Evolutionary conservation across 2,113 vertebrate species (phyloP).

Genomic region (Chamaea fasciata): DNA sequence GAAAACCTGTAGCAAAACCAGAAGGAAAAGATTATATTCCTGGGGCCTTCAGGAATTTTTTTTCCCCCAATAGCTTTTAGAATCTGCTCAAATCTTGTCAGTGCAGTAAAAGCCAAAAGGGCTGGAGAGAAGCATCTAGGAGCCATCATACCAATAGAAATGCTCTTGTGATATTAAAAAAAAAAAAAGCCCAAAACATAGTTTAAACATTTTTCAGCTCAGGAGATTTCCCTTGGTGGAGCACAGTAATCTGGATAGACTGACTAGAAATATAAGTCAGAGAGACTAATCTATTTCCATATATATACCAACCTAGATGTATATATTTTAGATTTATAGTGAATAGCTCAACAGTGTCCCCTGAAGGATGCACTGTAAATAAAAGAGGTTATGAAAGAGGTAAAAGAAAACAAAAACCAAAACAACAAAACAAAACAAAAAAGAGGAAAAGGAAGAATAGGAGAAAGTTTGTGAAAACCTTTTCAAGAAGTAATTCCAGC

Average conservation of each 20-base stretch:
- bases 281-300: neutral
- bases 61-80: neutral
- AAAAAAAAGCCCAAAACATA: neutral
- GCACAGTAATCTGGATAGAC: neutral
- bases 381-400: neutral
- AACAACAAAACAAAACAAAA: no score
- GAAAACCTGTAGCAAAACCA: neutral
- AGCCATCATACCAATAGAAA: neutral
- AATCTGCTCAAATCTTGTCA: neutral
- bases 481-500: neutral
- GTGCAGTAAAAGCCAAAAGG: neutral
- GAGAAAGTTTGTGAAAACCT: neutral
- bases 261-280: neutral
- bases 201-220: neutral
- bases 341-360: constrained; percentile 45
- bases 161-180: neutral
- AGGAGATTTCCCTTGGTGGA: neutral
- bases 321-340: neutral
- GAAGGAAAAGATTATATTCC: neutral
- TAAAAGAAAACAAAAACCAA: neutral
- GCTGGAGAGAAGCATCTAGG: neutral
- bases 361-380: constrained; percentile 24
- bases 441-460: neutral
- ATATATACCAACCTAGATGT: neutral
- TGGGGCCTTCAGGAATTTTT: neutral